Conservation (phyloP, 92 coral and sea anemone genomes). For the Meandrina meandrites region DNA sequence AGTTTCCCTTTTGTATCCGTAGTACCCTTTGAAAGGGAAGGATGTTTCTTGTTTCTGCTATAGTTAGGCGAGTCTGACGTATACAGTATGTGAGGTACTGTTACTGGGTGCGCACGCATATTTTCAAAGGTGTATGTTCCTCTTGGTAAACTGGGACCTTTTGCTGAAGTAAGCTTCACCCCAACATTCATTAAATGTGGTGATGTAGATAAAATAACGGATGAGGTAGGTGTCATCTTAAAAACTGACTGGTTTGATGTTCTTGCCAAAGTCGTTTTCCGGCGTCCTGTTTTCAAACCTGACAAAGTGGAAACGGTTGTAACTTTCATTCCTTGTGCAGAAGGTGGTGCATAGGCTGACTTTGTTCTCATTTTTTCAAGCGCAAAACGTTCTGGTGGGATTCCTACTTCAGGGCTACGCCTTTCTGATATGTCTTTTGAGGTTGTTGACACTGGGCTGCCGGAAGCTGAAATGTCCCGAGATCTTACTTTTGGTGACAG, state of each 20-base stretch:
- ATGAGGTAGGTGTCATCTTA: neutral
- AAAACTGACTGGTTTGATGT: neutral
- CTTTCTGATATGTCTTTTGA: neutral
- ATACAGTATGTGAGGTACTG: neutral
- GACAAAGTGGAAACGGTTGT: neutral
- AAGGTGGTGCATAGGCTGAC: neutral
- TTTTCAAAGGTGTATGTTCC: neutral
- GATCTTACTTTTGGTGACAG: neutral
- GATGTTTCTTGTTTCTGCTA: too few relatives aligned
- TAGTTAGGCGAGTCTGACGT: too few relatives aligned
- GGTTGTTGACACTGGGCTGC: neutral
- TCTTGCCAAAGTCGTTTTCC: neutral
- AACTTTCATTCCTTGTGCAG: neutral
- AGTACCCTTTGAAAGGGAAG: neutral
- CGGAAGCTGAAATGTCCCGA: neutral
- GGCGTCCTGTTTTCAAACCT: too few relatives aligned
- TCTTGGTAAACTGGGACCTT: neutral
- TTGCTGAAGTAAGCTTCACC: neutral
- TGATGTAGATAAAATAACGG: neutral
- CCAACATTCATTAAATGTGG: neutral
- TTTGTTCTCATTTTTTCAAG: neutral
- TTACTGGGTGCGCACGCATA: neutral
- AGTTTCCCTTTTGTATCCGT: neutral
- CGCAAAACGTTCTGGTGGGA: neutral
- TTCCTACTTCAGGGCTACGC: neutral